These are phyloP conservation scores for Caranx melampygus DNA, from an alignment of 2,113 vertebrate species.

Conservation along the genomic window DNA sequence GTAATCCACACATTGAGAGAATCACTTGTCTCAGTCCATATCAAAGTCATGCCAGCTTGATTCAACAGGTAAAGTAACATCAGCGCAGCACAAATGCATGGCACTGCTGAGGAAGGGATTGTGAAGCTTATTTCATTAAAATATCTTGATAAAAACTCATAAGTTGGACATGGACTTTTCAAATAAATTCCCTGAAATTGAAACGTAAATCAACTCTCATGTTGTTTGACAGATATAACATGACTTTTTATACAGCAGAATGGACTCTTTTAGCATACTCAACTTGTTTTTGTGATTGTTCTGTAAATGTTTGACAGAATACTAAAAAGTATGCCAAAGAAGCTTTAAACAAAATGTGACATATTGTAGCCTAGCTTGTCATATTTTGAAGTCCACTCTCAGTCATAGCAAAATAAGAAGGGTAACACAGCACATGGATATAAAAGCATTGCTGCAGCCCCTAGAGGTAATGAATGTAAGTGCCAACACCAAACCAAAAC, in stretches of 20 bases:
- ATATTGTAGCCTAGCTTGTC: neutral
- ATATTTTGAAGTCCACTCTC: neutral
- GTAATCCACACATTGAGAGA: slow-evolving; percentile 79
- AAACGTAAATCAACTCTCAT: neutral
- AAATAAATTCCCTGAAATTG: neutral
- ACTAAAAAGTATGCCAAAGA: neutral
- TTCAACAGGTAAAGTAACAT: slow-evolving; percentile 71
- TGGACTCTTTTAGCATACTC: neutral
- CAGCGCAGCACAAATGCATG: slow-evolving; percentile 24
- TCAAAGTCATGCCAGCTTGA: slow-evolving; percentile 68
- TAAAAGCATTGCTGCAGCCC: too few relatives aligned
- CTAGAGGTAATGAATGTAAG: too few relatives aligned
- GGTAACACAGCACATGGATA: too few relatives aligned
- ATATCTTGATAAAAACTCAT: neutral
- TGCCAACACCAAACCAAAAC: too few relatives aligned
- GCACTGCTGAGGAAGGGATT: slow-evolving; percentile 22
- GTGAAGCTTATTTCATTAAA: slow-evolving; percentile 10
- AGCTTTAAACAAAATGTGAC: neutral
- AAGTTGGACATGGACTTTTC: neutral
- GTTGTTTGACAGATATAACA: neutral
- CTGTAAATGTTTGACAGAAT: neutral
- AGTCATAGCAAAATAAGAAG: too few relatives aligned
- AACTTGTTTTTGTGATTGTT: neutral
- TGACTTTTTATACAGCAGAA: neutral
- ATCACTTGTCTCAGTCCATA: slow-evolving; percentile 77